A percentile compares a stretch with the other conserved stretches of the same genome.
Conservation (phyloP, 2,888 invertebrate species). For the Conchocele bisecta region DNA sequence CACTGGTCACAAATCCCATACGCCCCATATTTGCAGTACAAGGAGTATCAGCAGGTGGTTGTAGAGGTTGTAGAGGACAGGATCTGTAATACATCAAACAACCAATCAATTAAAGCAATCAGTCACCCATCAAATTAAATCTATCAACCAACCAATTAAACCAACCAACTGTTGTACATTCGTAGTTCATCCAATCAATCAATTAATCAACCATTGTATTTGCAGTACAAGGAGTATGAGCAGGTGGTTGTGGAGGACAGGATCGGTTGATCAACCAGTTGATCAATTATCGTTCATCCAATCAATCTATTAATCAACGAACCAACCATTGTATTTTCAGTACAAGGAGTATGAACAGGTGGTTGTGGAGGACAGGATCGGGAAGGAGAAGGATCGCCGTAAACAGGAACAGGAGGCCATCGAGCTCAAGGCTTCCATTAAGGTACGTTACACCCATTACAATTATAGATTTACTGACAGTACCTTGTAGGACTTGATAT, state of each 20-base stretch:
- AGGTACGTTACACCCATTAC: constrained; percentile 73
- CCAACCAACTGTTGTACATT: too few relatives aligned
- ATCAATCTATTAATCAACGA: background rate
- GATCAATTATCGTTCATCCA: background rate
- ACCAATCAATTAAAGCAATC: too few relatives aligned
- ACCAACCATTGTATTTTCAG: constrained; percentile 63
- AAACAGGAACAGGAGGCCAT: constrained; percentile 81
- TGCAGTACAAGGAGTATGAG: constrained; percentile 82
- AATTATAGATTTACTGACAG: too few relatives aligned
- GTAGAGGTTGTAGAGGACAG: constrained; percentile 82
- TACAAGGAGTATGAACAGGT: constrained; percentile 83
- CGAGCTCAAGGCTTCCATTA: constrained; percentile 79
- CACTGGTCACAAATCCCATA: too few relatives aligned
- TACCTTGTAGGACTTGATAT: too few relatives aligned
- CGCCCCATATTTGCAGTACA: constrained; percentile 79
- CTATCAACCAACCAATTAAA: too few relatives aligned
- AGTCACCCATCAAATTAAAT: too few relatives aligned
- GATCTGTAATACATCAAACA: too few relatives aligned
- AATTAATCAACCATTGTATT: background rate
- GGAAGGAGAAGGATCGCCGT: constrained; percentile 81
- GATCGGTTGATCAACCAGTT: too few relatives aligned
- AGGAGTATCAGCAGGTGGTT: constrained; percentile 83
- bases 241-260: constrained; percentile 82
- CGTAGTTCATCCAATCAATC: background rate
- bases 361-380: constrained; percentile 82